Evolutionary conservation across 2,888 invertebrate species (phyloP), one percentile per base, ranked within the genome.

Genomic region (Nemotelus nigrinus): DNA sequence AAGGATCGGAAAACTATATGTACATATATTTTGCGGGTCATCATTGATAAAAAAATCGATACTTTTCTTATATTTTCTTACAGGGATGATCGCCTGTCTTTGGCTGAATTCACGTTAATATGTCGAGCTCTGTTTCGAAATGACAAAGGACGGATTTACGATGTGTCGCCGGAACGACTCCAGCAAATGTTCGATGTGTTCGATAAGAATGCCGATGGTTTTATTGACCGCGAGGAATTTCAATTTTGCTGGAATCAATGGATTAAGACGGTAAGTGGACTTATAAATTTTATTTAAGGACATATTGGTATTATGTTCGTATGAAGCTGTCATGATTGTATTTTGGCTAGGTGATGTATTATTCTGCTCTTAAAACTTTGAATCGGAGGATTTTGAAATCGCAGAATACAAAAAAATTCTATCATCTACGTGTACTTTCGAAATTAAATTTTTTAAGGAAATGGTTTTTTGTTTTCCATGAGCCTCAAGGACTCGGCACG

Each of bases 171-270:
- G 79, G 91, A 92, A 74, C 90, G 92, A 81, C 89, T 94, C 64
- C 88, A 90, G 60, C 93, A 95, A 83, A 92, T 95, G 82, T 96
- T 95, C 87, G 89, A 90, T 78, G 93, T 96, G 77, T 96, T 96
- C 85, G 96, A 96, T 86, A 90, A 89, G 81, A 93, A 96, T 82
- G 89, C 87, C 48, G 94, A 95, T 85, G 93, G 92, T 0, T 91
- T 90, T 83, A 92, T 96, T 77, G 94, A 95, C 84, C 91, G 91
- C 77, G 92, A 94, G 78, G 96, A 96, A 88, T 96, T 96, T 85
- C 90, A 92, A 77, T 91, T 93, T 85, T 96, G 96, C 85, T 96
- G 96, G 96, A 93, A 94, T 87, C 93, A 93, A 83, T 96, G 96
- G 96, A 95, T 96, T 80, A 95, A 95, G 91, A 92, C 93, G 83